phyloP scores from a whole-genome alignment of 2,113 vertebrate species.

The Myanophis thanlyinensis region DNA sequence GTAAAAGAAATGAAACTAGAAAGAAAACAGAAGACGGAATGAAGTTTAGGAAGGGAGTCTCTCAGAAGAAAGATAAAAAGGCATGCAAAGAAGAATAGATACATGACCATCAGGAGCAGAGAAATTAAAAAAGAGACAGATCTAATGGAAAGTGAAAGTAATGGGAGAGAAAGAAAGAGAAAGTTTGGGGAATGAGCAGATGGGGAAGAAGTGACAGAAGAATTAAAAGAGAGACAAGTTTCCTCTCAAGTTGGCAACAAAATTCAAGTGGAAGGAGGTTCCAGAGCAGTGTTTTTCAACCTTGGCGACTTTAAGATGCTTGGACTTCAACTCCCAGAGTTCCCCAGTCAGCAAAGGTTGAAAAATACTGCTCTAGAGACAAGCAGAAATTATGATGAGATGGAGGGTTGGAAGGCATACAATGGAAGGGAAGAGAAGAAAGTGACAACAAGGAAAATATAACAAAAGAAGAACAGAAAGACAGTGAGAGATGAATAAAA shows the following conservation, averaged over 20 bases:
- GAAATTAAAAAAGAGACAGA: background rate
- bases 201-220: background rate
- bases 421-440: background rate
- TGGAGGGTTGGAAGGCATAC: background rate
- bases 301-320: no score
- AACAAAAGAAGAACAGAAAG: background rate
- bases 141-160: background rate
- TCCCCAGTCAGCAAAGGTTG: no score
- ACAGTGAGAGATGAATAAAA: background rate
- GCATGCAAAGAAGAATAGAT: background rate
- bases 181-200: background rate
- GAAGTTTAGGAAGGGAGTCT: background rate
- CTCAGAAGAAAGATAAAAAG: background rate
- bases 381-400: background rate
- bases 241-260: background rate
- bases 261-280: background rate
- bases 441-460: background rate
- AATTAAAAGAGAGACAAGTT: background rate
- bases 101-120: background rate
- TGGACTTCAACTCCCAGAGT: no score
- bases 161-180: background rate
- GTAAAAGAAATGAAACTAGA: background rate
- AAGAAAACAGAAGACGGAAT: slow-evolving; percentile 11
- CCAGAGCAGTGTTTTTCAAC: no score
- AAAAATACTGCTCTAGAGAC: no score